Percentiles rank a stretch among this genome's conserved stretches.
Evolutionary conservation across 2,113 vertebrate genomes (phyloP).

Genomic region (Channa maculata): DNA sequence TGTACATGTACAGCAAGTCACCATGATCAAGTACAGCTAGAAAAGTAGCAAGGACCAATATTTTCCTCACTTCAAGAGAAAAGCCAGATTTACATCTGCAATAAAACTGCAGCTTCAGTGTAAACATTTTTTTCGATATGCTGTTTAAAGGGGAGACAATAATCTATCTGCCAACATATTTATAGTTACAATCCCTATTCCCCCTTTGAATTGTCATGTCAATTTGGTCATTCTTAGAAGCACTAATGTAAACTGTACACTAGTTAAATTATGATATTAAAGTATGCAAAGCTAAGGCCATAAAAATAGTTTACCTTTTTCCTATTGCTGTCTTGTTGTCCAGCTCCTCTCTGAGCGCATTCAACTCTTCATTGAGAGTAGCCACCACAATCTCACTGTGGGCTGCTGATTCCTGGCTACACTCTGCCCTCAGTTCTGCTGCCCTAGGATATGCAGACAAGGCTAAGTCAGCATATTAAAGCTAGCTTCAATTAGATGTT

Average conservation of each 20-base stretch:
- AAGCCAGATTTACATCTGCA: no score
- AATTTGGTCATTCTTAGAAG: no score
- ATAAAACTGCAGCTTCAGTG: no score
- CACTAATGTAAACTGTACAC: background rate
- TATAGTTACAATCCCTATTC: no score
- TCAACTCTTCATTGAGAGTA: conserved; percentile 85
- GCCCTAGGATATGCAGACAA: conserved; percentile 76
- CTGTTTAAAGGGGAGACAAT: no score
- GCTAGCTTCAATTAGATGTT: background rate
- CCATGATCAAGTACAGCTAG: no score
- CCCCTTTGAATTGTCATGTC: no score
- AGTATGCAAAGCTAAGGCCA: background rate
- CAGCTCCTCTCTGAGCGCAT: conserved; percentile 85
- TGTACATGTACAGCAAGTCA: no score
- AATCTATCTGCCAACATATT: no score
- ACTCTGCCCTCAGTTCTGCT: conserved; percentile 86
- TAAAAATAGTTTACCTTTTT: conserved; percentile 84
- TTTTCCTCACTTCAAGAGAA: no score
- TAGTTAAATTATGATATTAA: background rate
- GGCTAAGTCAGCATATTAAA: background rate
- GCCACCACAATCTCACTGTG: conserved; percentile 85
- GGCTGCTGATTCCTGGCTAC: conserved; percentile 83
- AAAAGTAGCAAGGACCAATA: no score
- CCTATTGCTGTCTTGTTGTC: conserved; percentile 81
- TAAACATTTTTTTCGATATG: no score